These are phyloP conservation scores for Brachyalestes nurse DNA, from an alignment of 2,797 vertebrate genomes.

Conservation along the genomic window DNA sequence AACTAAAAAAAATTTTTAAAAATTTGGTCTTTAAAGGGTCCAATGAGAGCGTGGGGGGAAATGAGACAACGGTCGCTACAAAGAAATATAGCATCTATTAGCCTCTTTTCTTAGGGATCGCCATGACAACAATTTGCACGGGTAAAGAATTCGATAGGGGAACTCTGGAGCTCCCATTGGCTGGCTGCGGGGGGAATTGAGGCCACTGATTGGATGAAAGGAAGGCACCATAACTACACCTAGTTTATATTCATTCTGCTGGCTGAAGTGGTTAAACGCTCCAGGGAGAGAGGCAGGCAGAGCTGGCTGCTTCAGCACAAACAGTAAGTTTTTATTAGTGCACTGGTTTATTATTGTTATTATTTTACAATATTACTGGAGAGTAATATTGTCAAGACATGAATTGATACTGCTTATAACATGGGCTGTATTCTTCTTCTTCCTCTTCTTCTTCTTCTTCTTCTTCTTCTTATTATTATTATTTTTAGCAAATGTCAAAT, in stretches of 20 bases:
- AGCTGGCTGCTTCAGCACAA: conserved; percentile 51
- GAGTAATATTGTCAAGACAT: too few relatives aligned
- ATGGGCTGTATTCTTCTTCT: too few relatives aligned
- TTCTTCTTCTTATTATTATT: neutral
- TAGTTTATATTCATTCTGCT: conserved; percentile 98
- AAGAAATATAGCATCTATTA: conserved; percentile 91
- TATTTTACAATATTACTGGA: neutral
- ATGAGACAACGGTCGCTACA: conserved; percentile 73
- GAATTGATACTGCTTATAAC: too few relatives aligned
- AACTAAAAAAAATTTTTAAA: neutral
- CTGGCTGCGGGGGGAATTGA: conserved; percentile 95
- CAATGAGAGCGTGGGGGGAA: conserved; percentile 62
- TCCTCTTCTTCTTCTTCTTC: too few relatives aligned
- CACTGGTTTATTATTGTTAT: neutral
- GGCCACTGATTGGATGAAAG: conserved; percentile 98
- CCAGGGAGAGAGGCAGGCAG: conserved; percentile 62
- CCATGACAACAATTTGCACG: conserved; percentile 97
- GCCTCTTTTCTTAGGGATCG: conserved; percentile 86
- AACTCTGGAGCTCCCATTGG: conserved; percentile 92
- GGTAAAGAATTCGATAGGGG: conserved; percentile 97
- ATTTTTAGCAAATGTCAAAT: neutral
- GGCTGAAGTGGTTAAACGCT: conserved; percentile 88
- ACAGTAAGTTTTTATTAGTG: conserved; percentile 28
- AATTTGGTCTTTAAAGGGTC: conserved; percentile 52
- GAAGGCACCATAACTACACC: conserved; percentile 90